phyloP scores from a whole-genome alignment of 2,113 vertebrate species.

The Okapia johnstoni region DNA sequence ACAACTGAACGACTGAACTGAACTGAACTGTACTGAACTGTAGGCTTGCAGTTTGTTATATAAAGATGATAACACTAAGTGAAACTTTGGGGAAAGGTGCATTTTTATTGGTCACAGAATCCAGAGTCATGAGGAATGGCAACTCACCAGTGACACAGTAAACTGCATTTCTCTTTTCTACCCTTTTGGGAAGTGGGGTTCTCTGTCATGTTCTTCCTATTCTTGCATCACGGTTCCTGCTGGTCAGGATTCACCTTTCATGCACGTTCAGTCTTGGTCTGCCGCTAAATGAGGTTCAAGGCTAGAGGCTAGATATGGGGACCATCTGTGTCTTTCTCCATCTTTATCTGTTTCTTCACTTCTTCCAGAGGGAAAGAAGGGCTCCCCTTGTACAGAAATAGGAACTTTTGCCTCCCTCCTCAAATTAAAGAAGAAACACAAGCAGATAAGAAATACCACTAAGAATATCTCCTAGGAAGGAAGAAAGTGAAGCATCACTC shows the following conservation, averaged over 20 bases:
- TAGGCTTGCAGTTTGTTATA: not conserved
- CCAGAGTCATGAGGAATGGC: not conserved
- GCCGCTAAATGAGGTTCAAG: not conserved
- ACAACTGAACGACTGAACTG: rapidly evolving
- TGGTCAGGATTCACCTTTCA: not conserved
- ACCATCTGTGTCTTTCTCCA: not conserved
- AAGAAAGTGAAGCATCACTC: not conserved
- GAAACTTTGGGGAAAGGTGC: not conserved
- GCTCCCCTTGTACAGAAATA: not conserved
- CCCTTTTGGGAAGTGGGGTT: not conserved
- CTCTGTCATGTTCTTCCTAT: not conserved
- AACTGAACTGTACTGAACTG: not conserved
- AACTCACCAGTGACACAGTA: not conserved
- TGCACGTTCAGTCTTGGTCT: not conserved
- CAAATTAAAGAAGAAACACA: not conserved
- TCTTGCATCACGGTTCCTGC: not conserved
- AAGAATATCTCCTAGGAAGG: not conserved
- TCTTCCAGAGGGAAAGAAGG: not conserved
- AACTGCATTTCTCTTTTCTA: not conserved
- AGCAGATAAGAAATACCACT: too few species aligned
- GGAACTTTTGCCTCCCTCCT: not conserved
- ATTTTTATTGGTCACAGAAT: not conserved
- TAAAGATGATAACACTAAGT: not conserved
- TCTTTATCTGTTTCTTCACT: not conserved
- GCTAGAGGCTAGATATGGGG: not conserved